phyloP scores from a whole-genome alignment of 2,113 vertebrate genomes.

The Daubentonia madagascariensis region DNA sequence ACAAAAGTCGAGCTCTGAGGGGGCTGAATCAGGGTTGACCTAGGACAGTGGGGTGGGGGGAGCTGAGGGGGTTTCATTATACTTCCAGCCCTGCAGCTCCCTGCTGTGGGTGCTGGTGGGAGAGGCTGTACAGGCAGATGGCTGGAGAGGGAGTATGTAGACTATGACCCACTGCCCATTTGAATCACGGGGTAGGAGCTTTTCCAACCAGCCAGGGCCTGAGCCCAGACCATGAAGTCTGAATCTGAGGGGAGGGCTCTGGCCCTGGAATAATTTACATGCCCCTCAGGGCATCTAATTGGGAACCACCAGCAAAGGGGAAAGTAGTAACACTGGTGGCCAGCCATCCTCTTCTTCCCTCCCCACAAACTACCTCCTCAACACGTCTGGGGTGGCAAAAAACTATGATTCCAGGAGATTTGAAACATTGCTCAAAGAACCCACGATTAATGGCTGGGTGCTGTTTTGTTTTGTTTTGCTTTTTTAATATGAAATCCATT shows the following conservation, averaged over 20 bases:
- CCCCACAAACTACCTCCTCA: accelerated
- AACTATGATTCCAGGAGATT: not conserved
- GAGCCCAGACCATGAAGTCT: accelerated
- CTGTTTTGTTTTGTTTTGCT: no score
- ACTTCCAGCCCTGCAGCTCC: not conserved
- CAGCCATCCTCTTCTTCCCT: accelerated
- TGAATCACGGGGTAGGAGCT: not conserved
- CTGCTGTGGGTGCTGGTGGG: not conserved
- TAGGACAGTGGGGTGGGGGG: not conserved
- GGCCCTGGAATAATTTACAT: not conserved
- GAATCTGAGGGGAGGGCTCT: not conserved
- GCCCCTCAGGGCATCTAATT: accelerated
- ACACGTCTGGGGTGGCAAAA: no score
- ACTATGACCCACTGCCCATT: accelerated
- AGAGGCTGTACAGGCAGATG: not conserved
- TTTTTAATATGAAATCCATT: not conserved
- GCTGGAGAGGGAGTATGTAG: not conserved
- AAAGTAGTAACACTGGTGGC: accelerated
- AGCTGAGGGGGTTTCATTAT: accelerated
- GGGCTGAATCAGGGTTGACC: not conserved
- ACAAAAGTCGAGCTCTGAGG: not conserved
- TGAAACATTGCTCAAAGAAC: not conserved
- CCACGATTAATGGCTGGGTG: no score
- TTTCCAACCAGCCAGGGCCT: not conserved
- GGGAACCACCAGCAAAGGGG: not conserved